Evolutionary conservation across 2,888 invertebrate species (phyloP), one percentile per base, ranked within the genome.

Genomic region (Conomelus anceps): DNA sequence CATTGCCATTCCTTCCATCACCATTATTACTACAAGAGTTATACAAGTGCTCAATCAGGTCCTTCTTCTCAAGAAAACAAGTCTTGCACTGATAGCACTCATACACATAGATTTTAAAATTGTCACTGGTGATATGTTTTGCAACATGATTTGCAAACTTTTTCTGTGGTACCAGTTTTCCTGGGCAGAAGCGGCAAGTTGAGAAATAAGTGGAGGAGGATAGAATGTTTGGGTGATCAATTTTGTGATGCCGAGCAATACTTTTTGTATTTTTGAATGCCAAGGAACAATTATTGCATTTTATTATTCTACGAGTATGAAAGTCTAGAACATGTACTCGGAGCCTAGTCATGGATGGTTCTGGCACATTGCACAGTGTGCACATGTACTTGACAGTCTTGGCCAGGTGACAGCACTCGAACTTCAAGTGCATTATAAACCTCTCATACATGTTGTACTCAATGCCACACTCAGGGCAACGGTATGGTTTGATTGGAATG

Each of bases 381-480:
- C 91, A 91, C 9, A 90, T 87, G 84, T 89, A 91, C 22, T 89
- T 89, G n/a, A 90, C 89, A 20, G 88, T 87, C 34, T 90, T 90
- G 22, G 84, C 89, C 24, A 89, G 89, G 86, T 91, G 90, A 87
- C 89, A 90, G 87, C 91, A 91, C 22, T 90, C 89, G 85, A 88
- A 90, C 34, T 88, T 90, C 22, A 90, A 23, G 84, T 91, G 91
- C 0, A 88, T 23, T 23, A 89, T 87, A 41, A 90, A 89, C 9
- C 89, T 87, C 0, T 90, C 89, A 22, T 87, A 89, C 7, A 88
- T 24, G 22, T 23, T 26, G 89, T 90, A 91, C 63, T 89, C 89
- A 23, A 89, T 88, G 17, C 90, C 91, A 86, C 91, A 91, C 29
- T 91, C 91, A 11, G 91, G 91, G 26, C 91, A 91, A 24, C 89